Evolutionary conservation across 2,113 vertebrate genomes (phyloP).

Genomic region (Triplophysa rosa): DNA sequence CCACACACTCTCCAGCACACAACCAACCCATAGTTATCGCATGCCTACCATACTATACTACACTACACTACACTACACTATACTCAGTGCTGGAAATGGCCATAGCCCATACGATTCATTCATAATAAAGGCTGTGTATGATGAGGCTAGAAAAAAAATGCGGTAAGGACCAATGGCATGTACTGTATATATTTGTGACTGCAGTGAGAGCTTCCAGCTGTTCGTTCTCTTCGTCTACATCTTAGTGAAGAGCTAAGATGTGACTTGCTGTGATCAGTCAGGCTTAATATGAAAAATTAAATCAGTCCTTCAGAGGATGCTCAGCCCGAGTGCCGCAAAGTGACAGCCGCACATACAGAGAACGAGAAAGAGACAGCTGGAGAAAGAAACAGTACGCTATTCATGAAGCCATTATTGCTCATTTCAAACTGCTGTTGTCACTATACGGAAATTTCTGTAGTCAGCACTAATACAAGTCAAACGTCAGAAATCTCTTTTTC

Average conservation of each 20-base stretch:
- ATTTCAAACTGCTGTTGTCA: background rate
- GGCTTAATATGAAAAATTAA: constrained; percentile 62
- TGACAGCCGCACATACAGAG: constrained; percentile 22
- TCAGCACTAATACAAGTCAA: too few species aligned
- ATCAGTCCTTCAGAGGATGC: constrained; percentile 52
- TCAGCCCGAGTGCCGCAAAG: constrained; percentile 10
- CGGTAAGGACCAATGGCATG: background rate
- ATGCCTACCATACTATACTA: background rate
- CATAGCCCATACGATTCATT: constrained; percentile 4
- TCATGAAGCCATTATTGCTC: constrained; percentile 21
- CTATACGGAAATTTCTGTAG: too few species aligned
- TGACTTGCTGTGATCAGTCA: constrained; percentile 60
- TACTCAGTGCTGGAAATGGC: too few species aligned
- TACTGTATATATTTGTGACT: constrained; percentile 21
- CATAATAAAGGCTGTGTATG: constrained; percentile 31
- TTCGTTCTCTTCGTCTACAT: background rate
- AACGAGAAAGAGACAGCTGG: constrained; percentile 12
- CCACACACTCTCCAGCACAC: constrained; percentile 29
- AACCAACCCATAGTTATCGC: constrained; percentile 20
- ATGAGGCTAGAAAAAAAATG: constrained; percentile 14
- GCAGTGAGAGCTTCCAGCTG: constrained; percentile 53
- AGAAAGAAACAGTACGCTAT: background rate
- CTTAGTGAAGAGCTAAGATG: constrained; percentile 32
- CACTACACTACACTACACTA: too few species aligned
- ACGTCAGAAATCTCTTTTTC: too few species aligned